Evolutionary conservation across 2,797 vertebrate species (phyloP).

Genomic region (Phrynocephalus forsythii): DNA sequence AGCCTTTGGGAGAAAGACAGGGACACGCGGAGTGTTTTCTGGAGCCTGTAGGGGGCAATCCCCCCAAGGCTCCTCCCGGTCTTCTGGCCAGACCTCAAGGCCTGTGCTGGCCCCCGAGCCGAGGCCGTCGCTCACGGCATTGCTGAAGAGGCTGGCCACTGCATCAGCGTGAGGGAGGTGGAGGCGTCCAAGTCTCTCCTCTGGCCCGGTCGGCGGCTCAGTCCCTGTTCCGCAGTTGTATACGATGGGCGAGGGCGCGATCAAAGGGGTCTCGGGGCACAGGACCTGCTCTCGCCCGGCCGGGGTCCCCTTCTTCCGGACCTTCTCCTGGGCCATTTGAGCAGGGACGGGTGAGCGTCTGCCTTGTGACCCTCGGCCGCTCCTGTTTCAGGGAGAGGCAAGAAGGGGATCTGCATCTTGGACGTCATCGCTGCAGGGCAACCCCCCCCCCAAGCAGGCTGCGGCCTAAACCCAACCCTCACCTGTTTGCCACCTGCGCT

Average conservation of each 20-base stretch:
- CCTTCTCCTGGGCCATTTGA: neutral
- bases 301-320: neutral
- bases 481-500: neutral
- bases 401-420: too few species aligned
- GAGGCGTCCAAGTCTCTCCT: slow-evolving; percentile 11
- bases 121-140: slow-evolving; percentile 59
- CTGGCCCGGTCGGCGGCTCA: slow-evolving; percentile 52
- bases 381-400: slow-evolving; percentile 64
- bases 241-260: slow-evolving; percentile 63
- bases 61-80: neutral
- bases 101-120: neutral
- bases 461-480: too few species aligned
- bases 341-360: slow-evolving; percentile 28
- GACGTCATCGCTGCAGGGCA: slow-evolving; percentile 1
- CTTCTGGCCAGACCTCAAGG: neutral
- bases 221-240: slow-evolving; percentile 18
- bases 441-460: too few species aligned
- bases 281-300: slow-evolving; percentile 52
- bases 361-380: slow-evolving; percentile 70
- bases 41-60: too few species aligned
- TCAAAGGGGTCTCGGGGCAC: slow-evolving; percentile 60
- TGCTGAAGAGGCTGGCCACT: slow-evolving; percentile 69
- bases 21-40: too few species aligned
- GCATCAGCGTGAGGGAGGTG: slow-evolving; percentile 47
- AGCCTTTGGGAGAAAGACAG: slow-evolving; percentile 38